phyloP scores from a whole-genome alignment of 2,113 vertebrate genomes.

The Irena cyanogastra region DNA sequence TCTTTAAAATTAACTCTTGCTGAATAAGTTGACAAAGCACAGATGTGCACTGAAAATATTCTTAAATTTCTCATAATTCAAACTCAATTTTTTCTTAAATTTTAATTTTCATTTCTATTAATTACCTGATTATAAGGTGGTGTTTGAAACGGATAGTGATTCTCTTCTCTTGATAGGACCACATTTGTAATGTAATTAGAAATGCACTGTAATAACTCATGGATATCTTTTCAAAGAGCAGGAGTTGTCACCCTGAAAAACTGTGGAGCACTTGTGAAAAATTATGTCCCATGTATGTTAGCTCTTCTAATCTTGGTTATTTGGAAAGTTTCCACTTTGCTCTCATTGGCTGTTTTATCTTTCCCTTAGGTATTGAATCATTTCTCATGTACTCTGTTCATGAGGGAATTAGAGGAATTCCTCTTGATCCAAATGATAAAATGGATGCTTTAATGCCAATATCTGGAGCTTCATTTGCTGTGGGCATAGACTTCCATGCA shows the following conservation, averaged over 20 bases:
- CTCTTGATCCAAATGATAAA: slow-evolving; percentile 91
- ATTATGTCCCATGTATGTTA: background rate
- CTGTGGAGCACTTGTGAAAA: background rate
- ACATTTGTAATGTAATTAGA: background rate
- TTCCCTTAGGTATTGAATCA: slow-evolving; percentile 85
- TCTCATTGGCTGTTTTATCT: background rate
- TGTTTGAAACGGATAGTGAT: background rate
- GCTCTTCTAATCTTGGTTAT: background rate
- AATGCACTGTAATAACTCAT: background rate
- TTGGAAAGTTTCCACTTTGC: background rate
- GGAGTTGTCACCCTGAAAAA: background rate
- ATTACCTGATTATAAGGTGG: background rate
- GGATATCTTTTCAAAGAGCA: background rate
- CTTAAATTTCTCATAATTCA: background rate
- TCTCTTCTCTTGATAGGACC: background rate
- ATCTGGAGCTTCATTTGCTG: slow-evolving; percentile 92
- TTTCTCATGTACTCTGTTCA: slow-evolving; percentile 98
- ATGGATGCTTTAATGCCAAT: slow-evolving; percentile 94
- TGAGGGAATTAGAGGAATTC: slow-evolving; percentile 92
- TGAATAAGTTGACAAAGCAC: background rate
- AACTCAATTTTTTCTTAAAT: background rate
- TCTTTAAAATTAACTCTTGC: background rate
- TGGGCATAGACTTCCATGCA: slow-evolving; percentile 96
- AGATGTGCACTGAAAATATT: background rate
- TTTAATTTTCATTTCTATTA: background rate